Conservation (phyloP, 2,797 vertebrate genomes). For the Streptopelia turtur region DNA sequence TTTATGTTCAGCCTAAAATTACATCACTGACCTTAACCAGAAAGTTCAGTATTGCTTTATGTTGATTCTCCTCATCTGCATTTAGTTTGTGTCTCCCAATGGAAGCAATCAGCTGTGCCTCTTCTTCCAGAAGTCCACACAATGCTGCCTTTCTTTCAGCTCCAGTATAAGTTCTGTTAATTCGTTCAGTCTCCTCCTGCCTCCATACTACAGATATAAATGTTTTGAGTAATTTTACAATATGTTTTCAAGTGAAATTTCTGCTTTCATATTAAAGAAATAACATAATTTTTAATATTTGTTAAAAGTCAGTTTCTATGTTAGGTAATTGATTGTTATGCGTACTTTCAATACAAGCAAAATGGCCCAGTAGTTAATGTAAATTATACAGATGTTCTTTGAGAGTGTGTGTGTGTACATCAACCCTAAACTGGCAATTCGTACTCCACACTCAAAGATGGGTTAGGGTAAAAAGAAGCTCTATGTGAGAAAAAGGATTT, state of each 20-base stretch:
- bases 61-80: conserved; percentile 70
- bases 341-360: background rate
- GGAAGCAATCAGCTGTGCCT: conserved; percentile 84
- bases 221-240: background rate
- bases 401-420: background rate
- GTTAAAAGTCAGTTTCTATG: background rate
- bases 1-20: conserved; percentile 16
- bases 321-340: background rate
- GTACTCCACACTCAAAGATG: background rate
- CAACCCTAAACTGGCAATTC: background rate
- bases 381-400: background rate
- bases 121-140: conserved; percentile 87
- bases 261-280: background rate
- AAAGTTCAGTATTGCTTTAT: conserved; percentile 78
- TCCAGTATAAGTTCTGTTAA: conserved; percentile 80
- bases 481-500: background rate
- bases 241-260: background rate
- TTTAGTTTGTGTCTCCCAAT: conserved; percentile 81
- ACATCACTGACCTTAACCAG: conserved; percentile 87
- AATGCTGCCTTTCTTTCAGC: conserved; percentile 89
- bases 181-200: conserved; percentile 79
- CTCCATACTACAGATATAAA: conserved; percentile 84
- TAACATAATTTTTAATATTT: background rate
- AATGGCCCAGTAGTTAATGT: background rate
- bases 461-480: background rate